Evolutionary conservation across 2,888 invertebrate genomes (phyloP).

Genomic region (Drosophila gaucha): DNA sequence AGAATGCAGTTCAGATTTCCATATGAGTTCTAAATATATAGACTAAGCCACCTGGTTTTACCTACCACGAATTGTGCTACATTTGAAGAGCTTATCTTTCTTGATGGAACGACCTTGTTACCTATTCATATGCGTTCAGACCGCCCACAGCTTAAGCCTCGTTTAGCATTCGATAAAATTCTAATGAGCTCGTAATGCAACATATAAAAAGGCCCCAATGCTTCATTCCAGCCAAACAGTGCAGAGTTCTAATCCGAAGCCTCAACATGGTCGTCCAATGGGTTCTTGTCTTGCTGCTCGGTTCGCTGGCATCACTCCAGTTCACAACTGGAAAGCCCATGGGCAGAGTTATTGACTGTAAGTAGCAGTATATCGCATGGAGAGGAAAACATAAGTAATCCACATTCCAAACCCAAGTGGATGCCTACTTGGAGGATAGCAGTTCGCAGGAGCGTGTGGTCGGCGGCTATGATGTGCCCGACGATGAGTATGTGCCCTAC

Average conservation of each 20-base stretch:
- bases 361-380: conserved; percentile 32
- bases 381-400: neutral
- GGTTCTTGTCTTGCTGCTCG: conserved; percentile 25
- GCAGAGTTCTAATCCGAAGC: conserved; percentile 1
- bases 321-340: conserved; percentile 16
- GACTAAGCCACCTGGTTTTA: neutral
- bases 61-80: neutral
- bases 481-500: conserved; percentile 78
- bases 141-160: conserved; percentile 49
- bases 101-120: conserved; percentile 56
- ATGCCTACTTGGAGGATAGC: conserved; percentile 67
- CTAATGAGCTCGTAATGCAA: conserved; percentile 45
- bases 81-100: conserved; percentile 12
- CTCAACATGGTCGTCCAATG: conserved; percentile 35
- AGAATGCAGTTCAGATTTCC: neutral
- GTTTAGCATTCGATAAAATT: conserved; percentile 52
- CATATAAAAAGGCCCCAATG: conserved; percentile 49
- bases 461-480: conserved; percentile 76
- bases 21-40: neutral
- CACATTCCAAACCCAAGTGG: conserved; percentile 50
- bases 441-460: conserved; percentile 81
- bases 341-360: conserved; percentile 56
- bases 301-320: conserved; percentile 9
- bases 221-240: conserved; percentile 14
- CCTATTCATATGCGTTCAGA: conserved; percentile 40